phyloP scores from a whole-genome alignment of 2,113 vertebrate genomes.

The Rhadina sibilatrix region DNA sequence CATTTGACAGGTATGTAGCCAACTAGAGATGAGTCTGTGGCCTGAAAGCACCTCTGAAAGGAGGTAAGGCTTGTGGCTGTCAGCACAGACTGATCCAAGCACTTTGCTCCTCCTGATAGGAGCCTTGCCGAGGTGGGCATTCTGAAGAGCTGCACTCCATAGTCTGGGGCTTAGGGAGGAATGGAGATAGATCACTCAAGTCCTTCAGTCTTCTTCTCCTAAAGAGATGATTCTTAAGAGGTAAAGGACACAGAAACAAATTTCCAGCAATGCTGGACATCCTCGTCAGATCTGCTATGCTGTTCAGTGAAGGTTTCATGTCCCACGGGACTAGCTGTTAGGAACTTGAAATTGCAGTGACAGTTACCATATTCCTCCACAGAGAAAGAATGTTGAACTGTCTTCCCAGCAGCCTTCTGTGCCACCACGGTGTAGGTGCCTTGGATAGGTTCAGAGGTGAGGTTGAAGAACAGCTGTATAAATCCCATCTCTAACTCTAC shows the following conservation, averaged over 20 bases:
- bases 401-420: constrained; percentile 16
- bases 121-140: background rate
- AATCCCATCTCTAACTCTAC: constrained; percentile 62
- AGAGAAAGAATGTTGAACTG: constrained; percentile 2
- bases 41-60: background rate
- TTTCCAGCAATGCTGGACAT: background rate
- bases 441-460: constrained; percentile 71
- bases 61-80: background rate
- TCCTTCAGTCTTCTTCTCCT: background rate
- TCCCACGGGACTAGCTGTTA: background rate
- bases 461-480: constrained; percentile 64
- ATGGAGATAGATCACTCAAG: background rate
- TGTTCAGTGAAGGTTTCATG: background rate
- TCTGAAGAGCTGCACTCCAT: background rate
- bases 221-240: background rate
- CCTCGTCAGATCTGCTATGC: background rate
- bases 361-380: constrained; percentile 77
- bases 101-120: background rate
- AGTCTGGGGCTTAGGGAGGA: background rate
- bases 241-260: background rate
- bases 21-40: background rate
- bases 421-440: constrained; percentile 69
- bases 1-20: background rate
- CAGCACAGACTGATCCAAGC: background rate
- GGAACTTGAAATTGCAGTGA: background rate